Evolutionary conservation across 2,888 invertebrate genomes (phyloP), one percentile per base, ranked within the genome.

Genomic region (Scelioninae gen. 1): DNA sequence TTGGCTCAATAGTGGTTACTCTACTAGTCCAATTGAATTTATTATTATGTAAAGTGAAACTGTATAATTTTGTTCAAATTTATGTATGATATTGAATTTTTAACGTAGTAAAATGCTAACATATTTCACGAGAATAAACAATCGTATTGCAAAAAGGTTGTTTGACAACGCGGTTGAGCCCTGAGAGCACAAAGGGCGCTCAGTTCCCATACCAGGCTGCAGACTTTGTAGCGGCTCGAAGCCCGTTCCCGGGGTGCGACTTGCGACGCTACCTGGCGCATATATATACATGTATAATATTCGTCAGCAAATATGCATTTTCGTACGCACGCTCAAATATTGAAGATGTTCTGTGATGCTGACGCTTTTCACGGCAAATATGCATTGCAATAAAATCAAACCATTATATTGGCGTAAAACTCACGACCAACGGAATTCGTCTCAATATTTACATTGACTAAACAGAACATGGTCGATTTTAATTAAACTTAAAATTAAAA

Each of bases 111-210:
- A n/a, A n/a, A n/a, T n/a, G n/a, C n/a, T n/a, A n/a, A n/a, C n/a
- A n/a, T n/a, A n/a, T 47, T 62, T 77, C 62, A 55, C 31, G 53
- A 6, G 15, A 68, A 40, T 31, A 45, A 79, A 79, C 79, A 72
- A 72, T 80, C 29, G 71, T 40, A 23, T 58, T 62, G 68, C 13
- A 68, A 43, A 43, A 43, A 43, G 43, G 63, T 53, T 47, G 15
- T 74, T 80, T 65, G 71, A 74, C 72, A 68, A 47, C 53, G 49
- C 13, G 16, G 49, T 60, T 56, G 51, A 55, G 62, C 55, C 60
- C 74, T 74, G 74, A 71, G 79, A 83, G 69, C 69, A 58, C 78
- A 83, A 79, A 79, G 78, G 75, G 78, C 83, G 75, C 66, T 47
- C 23, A 47, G 79, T 83, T 83, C 83, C 75, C 83, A 83, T 63